Evolutionary conservation across 2,113 vertebrate genomes (phyloP).

Genomic region (Asarcornis scutulata): DNA sequence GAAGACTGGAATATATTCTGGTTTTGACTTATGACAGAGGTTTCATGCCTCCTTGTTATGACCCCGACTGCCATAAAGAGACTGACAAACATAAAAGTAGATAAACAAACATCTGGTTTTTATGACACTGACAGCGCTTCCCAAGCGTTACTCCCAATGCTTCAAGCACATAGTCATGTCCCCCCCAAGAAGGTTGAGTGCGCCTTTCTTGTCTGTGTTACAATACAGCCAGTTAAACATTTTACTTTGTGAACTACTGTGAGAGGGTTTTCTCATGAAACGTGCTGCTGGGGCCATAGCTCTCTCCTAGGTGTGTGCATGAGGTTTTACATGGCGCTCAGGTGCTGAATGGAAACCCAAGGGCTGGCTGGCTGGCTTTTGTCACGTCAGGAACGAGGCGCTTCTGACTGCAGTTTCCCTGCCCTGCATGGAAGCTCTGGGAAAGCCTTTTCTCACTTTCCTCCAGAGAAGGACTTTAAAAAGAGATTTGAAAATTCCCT

Average conservation of each 20-base stretch:
- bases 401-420: background rate
- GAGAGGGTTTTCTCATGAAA: background rate
- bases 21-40: constrained; percentile 15
- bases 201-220: background rate
- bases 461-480: background rate
- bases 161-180: background rate
- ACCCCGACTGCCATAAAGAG: background rate
- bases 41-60: constrained; percentile 12
- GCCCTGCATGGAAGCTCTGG: background rate
- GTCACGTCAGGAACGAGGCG: background rate
- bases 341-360: background rate
- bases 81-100: background rate
- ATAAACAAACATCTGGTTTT: background rate
- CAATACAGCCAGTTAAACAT: background rate
- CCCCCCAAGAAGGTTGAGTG: background rate
- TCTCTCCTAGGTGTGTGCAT: background rate
- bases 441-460: background rate
- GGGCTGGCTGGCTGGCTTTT: background rate
- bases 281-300: background rate
- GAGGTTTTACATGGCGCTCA: background rate
- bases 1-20: background rate
- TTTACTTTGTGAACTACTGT: background rate
- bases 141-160: background rate
- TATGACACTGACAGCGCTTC: background rate
- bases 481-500: constrained; percentile 24